These are phyloP conservation scores for Gymnothorax javanicus DNA, from an alignment of 2,797 vertebrate species.

Conservation along the genomic window DNA sequence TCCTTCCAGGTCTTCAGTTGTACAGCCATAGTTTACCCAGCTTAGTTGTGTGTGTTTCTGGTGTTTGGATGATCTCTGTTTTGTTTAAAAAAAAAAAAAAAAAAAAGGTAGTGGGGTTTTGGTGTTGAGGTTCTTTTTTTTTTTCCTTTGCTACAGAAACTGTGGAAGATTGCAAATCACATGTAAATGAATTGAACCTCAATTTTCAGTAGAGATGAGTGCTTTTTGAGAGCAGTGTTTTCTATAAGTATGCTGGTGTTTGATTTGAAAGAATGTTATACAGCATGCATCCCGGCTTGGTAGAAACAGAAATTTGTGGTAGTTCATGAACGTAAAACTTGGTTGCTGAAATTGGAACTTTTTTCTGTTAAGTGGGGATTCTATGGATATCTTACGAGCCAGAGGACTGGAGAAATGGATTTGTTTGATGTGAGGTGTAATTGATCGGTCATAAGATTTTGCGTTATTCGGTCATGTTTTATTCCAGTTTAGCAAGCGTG, in stretches of 20 bases:
- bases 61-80: background rate
- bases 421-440: background rate
- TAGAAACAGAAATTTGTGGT: background rate
- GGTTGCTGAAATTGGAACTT: background rate
- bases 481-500: background rate
- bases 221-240: conserved; percentile 9
- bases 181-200: background rate
- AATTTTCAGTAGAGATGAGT: background rate
- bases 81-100: background rate
- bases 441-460: background rate
- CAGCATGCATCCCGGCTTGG: conserved; percentile 7
- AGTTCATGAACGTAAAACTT: conserved; percentile 9
- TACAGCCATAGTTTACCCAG: conserved; percentile 10
- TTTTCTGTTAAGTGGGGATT: background rate
- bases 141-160: background rate
- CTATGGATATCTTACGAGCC: background rate
- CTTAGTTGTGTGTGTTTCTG: conserved; percentile 13
- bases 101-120: background rate
- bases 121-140: background rate
- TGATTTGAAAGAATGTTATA: conserved; percentile 1
- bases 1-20: background rate
- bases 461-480: background rate
- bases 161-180: background rate
- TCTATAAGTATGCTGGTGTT: background rate
- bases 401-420: background rate